Evolutionary conservation across 2,797 vertebrate genomes (phyloP).

Genomic region (Vireo griseus): DNA sequence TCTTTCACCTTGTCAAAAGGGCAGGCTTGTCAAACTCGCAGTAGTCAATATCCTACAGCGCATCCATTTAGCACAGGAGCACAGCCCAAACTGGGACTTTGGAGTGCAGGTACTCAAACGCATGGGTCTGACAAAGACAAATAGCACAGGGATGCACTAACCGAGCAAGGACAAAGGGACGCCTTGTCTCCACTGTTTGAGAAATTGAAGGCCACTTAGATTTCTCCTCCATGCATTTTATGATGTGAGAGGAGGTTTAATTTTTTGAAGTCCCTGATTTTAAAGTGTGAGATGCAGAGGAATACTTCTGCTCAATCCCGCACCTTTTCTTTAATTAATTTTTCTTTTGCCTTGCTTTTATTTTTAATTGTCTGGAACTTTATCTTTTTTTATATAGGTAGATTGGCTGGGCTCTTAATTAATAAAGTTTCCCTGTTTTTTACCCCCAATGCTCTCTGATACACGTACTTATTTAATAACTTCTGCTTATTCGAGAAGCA

Average conservation of each 20-base stretch:
- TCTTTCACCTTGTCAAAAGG: conserved; percentile 74
- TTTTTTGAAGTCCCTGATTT: conserved; percentile 66
- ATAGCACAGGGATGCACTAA: conserved; percentile 79
- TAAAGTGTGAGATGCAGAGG: conserved; percentile 59
- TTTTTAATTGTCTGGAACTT: neutral
- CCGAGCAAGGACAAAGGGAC: conserved; percentile 92
- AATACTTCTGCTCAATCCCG: conserved; percentile 53
- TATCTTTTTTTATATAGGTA: conserved; percentile 45
- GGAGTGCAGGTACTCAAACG: conserved; percentile 75
- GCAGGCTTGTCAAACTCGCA: conserved; percentile 71
- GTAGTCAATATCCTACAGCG: conserved; percentile 82
- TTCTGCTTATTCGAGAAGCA: neutral
- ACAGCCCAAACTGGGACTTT: conserved; percentile 69
- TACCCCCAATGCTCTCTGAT: conserved; percentile 28
- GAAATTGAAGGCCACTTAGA: conserved; percentile 67
- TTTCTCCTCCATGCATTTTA: conserved; percentile 64
- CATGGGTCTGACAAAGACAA: conserved; percentile 88
- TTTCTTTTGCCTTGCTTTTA: neutral
- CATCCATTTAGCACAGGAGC: conserved; percentile 80
- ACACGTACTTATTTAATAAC: neutral
- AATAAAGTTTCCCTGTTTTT: conserved; percentile 12
- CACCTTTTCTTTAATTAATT: neutral
- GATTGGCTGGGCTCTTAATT: neutral
- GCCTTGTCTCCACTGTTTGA: conserved; percentile 57
- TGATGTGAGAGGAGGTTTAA: conserved; percentile 66